Evolutionary conservation across 2,797 vertebrate species (phyloP).

Genomic region (Falco columbarius): DNA sequence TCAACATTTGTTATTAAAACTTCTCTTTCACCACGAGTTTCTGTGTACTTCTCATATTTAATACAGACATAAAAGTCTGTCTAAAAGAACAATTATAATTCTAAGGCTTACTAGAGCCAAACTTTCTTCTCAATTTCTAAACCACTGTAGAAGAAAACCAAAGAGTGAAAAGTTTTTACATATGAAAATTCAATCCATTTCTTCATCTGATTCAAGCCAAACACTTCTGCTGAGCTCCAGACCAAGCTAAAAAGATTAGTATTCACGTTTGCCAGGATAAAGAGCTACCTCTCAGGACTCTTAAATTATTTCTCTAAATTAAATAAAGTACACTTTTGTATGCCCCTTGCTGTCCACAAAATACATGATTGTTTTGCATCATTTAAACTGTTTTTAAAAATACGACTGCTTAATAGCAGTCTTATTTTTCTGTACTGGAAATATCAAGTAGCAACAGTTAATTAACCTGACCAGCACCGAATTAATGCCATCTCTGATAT

Average conservation of each 20-base stretch:
- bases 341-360: neutral
- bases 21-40: neutral
- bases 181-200: constrained; percentile 1
- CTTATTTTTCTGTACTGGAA: neutral
- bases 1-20: constrained; percentile 34
- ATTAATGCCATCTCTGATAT: neutral
- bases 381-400: neutral
- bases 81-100: neutral
- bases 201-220: neutral
- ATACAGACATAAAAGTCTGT: neutral
- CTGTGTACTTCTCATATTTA: constrained; percentile 4
- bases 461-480: neutral
- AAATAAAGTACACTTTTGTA: neutral
- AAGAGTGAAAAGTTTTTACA: neutral
- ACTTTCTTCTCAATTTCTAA: neutral
- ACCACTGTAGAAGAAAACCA: neutral
- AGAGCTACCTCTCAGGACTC: neutral
- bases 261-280: neutral
- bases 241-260: neutral
- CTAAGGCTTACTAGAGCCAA: neutral
- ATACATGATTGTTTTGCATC: neutral
- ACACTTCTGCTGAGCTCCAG: neutral
- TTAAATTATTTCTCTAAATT: neutral
- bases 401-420: neutral
- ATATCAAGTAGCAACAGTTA: neutral